Evolutionary conservation across 2,113 vertebrate species (phyloP), one percentile per base, ranked within the genome.

Genomic region (Noturus placidus): DNA sequence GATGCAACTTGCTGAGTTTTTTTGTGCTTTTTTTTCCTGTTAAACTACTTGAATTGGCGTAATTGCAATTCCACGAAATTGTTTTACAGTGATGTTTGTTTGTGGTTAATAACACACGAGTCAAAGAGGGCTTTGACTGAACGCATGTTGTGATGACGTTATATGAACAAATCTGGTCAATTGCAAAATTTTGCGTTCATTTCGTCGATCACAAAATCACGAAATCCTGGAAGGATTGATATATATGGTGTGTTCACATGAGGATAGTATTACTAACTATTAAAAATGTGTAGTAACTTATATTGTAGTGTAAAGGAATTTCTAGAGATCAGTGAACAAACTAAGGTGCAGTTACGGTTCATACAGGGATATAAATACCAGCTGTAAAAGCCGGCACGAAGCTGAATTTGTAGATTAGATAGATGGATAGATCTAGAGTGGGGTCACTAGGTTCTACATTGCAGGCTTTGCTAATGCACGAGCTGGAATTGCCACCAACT

Each of bases 401-500:
- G 72, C 67, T 33, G 30, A 35, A 19, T 86, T 42, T 67, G 54
- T 82, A 42, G 30, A 63, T 25, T 67, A 50, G 57, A 59, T 77
- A 30, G n/a, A 59, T 77, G 25, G n/a, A 80, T 56, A 7, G 14
- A 76, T 77, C 35, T 57, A 52, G n/a, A 65, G 25, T 67, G 70
- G 38, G 61, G 70, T 79, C 25, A 52, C 2, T 17, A n/a, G 27
- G 15, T 78, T 78, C 13, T 8, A 19, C 3, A 19, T 78, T 54
- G 50, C 46, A 57, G 20, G 8, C 6, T 56, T 30, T 54, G 6
- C 77, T 19, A 25, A 80, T 80, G n/a, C 52, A 57, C 11, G 1
- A 57, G 17, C 22, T 57, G 52, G 8, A 33, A 20, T n/a, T 82
- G 84, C 38, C 70, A 87, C 79, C 84, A 87, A 70, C 33, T 46